phyloP scores from a whole-genome alignment of 2,113 vertebrate genomes.

The Gadus chalcogrammus region DNA sequence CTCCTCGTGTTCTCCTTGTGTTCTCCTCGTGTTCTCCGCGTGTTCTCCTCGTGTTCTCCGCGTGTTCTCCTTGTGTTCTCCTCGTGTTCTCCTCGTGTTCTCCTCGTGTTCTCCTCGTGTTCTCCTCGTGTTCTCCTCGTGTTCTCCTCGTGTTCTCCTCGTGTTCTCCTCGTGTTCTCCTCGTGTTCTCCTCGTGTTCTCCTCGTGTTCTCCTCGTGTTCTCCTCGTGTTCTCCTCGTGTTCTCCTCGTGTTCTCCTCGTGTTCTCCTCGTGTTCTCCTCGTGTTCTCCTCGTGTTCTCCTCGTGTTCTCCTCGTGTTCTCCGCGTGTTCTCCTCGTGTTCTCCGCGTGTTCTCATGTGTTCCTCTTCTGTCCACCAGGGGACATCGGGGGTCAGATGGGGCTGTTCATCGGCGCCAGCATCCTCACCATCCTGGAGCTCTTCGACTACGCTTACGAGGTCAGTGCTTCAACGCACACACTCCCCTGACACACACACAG shows the following conservation, averaged over 20 bases:
- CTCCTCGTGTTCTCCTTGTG: neutral
- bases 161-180: no score
- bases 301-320: no score
- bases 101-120: no score
- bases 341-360: neutral
- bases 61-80: neutral
- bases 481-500: neutral
- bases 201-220: neutral
- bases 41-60: neutral
- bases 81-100: no score
- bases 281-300: no score
- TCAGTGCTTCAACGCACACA: conserved; percentile 54
- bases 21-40: neutral
- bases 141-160: no score
- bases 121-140: no score
- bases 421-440: conserved; percentile 97
- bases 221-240: no score
- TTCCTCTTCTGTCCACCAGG: conserved; percentile 63
- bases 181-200: neutral
- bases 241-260: no score
- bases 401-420: conserved; percentile 96
- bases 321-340: neutral
- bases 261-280: no score
- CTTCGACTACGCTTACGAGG: conserved; percentile 98
- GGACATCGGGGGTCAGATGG: conserved; percentile 99